These are phyloP conservation scores for Euclidia mi DNA, from an alignment of 2,888 invertebrate genomes.

Conservation along the genomic window DNA sequence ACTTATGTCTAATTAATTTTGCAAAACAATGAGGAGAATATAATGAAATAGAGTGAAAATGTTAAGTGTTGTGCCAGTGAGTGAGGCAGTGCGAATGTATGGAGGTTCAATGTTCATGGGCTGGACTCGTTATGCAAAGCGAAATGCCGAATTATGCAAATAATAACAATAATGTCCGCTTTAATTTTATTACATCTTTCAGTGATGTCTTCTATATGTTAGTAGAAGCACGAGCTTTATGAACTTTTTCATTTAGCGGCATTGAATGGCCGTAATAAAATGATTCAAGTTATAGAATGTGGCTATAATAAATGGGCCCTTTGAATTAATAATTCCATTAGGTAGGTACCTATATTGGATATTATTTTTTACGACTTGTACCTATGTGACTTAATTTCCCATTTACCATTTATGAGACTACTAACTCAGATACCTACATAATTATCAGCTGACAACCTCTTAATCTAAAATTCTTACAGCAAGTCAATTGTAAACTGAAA, in stretches of 20 bases:
- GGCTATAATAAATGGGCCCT: constrained; percentile 3
- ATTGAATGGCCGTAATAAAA: constrained; percentile 5
- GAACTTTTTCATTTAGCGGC: constrained; percentile 19
- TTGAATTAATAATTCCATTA: constrained; percentile 1
- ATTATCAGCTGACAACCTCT: no score
- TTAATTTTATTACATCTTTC: constrained; percentile 67
- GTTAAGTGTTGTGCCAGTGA: constrained; percentile 54
- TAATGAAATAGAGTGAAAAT: constrained; percentile 35
- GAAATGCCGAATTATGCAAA: constrained; percentile 79
- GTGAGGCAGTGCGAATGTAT: constrained; percentile 64
- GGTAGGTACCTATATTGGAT: neutral
- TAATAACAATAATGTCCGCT: constrained; percentile 74
- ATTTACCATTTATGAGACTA: neutral
- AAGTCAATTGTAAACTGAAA: constrained; percentile 1
- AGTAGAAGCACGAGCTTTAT: constrained; percentile 39
- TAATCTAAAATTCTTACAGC: no score
- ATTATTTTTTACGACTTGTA: constrained; percentile 6
- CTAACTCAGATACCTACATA: no score
- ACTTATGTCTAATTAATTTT: constrained; percentile 4
- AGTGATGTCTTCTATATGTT: constrained; percentile 59
- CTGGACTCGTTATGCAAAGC: constrained; percentile 76
- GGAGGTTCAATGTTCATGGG: constrained; percentile 70
- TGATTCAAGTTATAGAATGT: constrained; percentile 10
- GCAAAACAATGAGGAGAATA: constrained; percentile 9
- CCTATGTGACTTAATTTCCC: neutral